phyloP scores from a whole-genome alignment of 2,888 invertebrate species.

The Eupithecia abbreviata region DNA sequence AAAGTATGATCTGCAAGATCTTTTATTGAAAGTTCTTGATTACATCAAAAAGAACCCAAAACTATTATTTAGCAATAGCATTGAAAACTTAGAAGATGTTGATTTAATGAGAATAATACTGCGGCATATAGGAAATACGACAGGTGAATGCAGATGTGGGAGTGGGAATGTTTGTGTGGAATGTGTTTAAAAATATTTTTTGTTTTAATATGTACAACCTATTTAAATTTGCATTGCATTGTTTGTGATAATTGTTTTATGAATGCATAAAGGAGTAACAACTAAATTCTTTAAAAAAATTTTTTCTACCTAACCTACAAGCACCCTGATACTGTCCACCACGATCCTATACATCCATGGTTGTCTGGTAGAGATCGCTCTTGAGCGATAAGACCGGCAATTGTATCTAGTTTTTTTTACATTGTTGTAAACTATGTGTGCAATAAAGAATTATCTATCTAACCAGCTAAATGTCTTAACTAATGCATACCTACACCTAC shows the following conservation, averaged over 20 bases:
- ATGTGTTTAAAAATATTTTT: background rate
- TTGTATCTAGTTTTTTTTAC: too few relatives aligned
- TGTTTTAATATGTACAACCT: background rate
- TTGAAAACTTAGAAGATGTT: constrained; percentile 67
- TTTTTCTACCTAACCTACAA: too few relatives aligned
- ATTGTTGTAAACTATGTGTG: too few relatives aligned
- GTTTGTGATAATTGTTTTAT: background rate
- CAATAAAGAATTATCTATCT: too few relatives aligned
- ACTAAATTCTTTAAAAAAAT: too few relatives aligned
- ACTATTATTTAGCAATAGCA: constrained; percentile 63
- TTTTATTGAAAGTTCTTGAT: constrained; percentile 58
- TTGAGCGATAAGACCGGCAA: too few relatives aligned
- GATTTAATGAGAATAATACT: constrained; percentile 57
- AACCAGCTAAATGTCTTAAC: too few relatives aligned
- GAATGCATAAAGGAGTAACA: too few relatives aligned
- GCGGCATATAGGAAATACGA: constrained; percentile 17
- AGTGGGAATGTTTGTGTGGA: background rate
- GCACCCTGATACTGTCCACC: too few relatives aligned
- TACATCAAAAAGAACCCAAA: constrained; percentile 65
- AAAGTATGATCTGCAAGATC: constrained; percentile 58
- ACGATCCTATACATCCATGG: too few relatives aligned
- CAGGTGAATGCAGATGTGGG: background rate
- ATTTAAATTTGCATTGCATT: background rate
- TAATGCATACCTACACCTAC: too few relatives aligned
- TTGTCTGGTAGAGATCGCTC: too few relatives aligned